Conservation (phyloP, 2,797 vertebrate species). For the Pseudochirops cupreus region DNA sequence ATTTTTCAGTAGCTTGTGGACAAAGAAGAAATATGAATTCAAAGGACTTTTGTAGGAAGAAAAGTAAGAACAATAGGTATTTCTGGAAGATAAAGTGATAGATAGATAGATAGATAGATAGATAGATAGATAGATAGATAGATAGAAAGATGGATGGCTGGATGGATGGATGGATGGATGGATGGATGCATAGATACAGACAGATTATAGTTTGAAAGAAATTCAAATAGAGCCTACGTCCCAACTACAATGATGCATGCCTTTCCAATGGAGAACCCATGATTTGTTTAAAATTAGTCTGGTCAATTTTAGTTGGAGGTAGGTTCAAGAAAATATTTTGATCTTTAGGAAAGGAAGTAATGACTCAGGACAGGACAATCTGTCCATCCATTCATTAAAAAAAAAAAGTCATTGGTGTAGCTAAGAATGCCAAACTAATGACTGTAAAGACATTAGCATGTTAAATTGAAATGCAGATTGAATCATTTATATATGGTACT, state of each 20-base stretch:
- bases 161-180: neutral
- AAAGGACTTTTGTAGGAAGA: neutral
- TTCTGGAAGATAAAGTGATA: neutral
- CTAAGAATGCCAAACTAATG: neutral
- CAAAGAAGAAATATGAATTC: neutral
- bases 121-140: no score
- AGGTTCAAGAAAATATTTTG: neutral
- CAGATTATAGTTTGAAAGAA: neutral
- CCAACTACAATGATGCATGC: neutral
- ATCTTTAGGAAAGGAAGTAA: neutral
- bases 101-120: no score
- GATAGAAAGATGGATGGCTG: no score
- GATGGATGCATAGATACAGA: neutral
- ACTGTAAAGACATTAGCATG: neutral
- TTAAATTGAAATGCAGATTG: neutral
- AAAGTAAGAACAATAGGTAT: neutral
- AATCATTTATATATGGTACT: neutral
- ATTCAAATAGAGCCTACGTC: neutral
- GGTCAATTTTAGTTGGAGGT: neutral
- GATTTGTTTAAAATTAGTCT: neutral
- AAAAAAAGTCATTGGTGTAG: neutral
- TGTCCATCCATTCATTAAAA: neutral
- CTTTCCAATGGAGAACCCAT: neutral
- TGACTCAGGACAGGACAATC: neutral
- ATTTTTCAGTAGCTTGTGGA: neutral